These are phyloP conservation scores for Loriculus beryllinus DNA, from an alignment of 2,797 vertebrate species.

Conservation along the genomic window DNA sequence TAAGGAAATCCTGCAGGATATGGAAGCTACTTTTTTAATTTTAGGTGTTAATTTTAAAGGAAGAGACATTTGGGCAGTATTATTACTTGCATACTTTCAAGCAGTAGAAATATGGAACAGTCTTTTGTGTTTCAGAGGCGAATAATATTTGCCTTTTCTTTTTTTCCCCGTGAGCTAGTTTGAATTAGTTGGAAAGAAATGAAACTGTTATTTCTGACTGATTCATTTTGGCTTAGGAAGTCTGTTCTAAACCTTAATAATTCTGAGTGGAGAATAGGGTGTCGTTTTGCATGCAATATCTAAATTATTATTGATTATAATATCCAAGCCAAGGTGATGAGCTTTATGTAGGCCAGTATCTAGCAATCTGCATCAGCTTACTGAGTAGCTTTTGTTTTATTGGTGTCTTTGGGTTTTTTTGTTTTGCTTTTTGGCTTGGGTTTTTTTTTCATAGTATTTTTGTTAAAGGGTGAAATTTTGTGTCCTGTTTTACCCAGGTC, in stretches of 20 bases:
- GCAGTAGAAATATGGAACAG: neutral
- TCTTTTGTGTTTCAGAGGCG: neutral
- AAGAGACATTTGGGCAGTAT: neutral
- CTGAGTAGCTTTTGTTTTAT: neutral
- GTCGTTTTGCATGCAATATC: neutral
- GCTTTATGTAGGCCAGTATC: neutral
- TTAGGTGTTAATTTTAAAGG: slow-evolving; percentile 5
- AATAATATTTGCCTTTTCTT: neutral
- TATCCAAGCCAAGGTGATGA: neutral
- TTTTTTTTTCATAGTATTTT: too few species aligned
- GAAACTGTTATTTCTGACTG: neutral
- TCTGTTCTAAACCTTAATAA: neutral
- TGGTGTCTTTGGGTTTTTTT: neutral
- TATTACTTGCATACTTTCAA: neutral
- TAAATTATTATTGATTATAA: neutral
- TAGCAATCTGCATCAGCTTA: neutral
- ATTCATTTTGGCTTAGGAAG: neutral
- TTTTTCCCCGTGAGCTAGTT: neutral
- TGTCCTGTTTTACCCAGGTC: neutral
- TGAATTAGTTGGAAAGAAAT: slow-evolving; percentile 14
- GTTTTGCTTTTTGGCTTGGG: too few species aligned
- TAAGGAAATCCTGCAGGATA: neutral
- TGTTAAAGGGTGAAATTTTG: neutral
- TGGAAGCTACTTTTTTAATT: neutral
- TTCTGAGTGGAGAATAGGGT: neutral